Evolutionary conservation across 2,113 vertebrate genomes (phyloP).

Genomic region (Tetrax tetrax): DNA sequence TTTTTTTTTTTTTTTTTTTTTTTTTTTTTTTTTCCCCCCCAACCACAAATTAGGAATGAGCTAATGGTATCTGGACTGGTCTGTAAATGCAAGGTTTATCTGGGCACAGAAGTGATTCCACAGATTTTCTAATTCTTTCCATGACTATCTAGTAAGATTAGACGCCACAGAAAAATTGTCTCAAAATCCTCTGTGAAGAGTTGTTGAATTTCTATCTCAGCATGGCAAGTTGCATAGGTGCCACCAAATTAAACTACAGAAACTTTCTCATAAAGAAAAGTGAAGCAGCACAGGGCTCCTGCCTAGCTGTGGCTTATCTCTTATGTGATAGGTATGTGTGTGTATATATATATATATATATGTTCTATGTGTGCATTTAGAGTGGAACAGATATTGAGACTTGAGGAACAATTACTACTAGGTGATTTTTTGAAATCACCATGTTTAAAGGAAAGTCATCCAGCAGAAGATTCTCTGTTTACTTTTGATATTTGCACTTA

Average conservation of each 20-base stretch:
- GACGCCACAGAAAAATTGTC: neutral
- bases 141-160: neutral
- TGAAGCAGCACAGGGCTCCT: neutral
- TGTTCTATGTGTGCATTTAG: neutral
- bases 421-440: neutral
- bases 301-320: neutral
- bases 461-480: neutral
- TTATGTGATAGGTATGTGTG: too few relatives aligned
- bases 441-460: neutral
- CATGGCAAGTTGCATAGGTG: neutral
- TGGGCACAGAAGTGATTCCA: neutral
- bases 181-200: neutral
- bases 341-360: too few relatives aligned
- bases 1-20: too few relatives aligned
- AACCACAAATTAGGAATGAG: neutral
- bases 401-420: accelerated
- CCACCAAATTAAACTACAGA: neutral
- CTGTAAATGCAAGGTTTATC: neutral
- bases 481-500: neutral
- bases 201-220: neutral
- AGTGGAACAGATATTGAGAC: neutral
- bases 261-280: neutral
- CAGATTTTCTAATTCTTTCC: neutral
- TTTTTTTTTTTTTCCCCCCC: too few relatives aligned
- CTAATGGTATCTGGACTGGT: neutral